A percentile compares a stretch with the other conserved stretches of the same genome.
These are phyloP conservation scores for Heliangelus exortis DNA, from an alignment of 2,797 vertebrate genomes.

Conservation along the genomic window DNA sequence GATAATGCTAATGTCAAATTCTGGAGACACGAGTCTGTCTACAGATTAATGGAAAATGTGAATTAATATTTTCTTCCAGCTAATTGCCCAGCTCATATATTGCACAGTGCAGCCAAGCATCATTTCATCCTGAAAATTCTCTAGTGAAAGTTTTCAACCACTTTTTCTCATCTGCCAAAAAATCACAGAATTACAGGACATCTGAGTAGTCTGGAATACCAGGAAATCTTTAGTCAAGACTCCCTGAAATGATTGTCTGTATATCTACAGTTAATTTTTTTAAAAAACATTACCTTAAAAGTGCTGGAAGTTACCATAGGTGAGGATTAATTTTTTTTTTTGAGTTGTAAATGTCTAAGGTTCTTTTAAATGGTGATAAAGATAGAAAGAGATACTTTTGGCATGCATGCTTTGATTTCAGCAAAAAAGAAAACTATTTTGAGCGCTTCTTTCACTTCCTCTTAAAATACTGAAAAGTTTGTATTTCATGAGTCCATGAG, in stretches of 20 bases:
- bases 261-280: not conserved
- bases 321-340: not conserved
- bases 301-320: not conserved
- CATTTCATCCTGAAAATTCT: slow-evolving; percentile 19
- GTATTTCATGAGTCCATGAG: not conserved
- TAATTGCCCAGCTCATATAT: slow-evolving; percentile 43
- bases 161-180: not conserved
- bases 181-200: not conserved
- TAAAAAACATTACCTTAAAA: not conserved
- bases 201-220: not conserved
- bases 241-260: not conserved
- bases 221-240: not conserved
- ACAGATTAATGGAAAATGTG: slow-evolving; percentile 66
- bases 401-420: not conserved
- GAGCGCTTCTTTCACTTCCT: not conserved
- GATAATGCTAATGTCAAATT: slow-evolving; percentile 53
- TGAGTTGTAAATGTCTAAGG: not conserved
- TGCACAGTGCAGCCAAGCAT: not conserved
- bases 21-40: slow-evolving; percentile 68
- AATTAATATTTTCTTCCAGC: slow-evolving; percentile 52
- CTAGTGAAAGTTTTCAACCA: not conserved
- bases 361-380: not conserved
- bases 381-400: not conserved
- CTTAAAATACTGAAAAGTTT: not conserved
- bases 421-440: not conserved